phyloP scores from a whole-genome alignment of 2,888 invertebrate genomes.

The Temnothorax unifasciatus region DNA sequence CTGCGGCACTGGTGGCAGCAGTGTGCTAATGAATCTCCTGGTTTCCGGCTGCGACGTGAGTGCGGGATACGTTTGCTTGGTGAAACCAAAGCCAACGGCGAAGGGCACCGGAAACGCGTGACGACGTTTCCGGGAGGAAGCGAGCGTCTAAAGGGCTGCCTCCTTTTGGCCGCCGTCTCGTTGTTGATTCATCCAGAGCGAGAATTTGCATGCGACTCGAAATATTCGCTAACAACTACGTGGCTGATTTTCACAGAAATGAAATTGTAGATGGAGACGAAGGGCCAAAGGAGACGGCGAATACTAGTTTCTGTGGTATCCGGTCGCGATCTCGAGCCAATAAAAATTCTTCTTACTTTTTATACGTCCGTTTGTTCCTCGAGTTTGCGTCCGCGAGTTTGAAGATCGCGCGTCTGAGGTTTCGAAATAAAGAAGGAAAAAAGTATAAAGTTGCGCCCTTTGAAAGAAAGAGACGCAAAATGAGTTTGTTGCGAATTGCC shows the following conservation, averaged over 20 bases:
- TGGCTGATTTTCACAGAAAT: not conserved
- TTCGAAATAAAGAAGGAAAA: not conserved
- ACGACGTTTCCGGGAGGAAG: slow-evolving; percentile 57
- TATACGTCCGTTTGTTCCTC: slow-evolving; percentile 26
- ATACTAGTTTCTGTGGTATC: slow-evolving; percentile 1
- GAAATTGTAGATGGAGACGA: not conserved
- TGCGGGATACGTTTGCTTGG: slow-evolving; percentile 96
- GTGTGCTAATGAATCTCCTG: slow-evolving; percentile 97
- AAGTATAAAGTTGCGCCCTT: not conserved
- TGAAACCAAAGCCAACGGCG: slow-evolving; percentile 85
- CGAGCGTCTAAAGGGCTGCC: not conserved
- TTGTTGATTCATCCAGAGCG: not conserved
- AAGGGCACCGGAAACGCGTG: slow-evolving; percentile 83
- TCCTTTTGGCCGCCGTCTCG: slow-evolving; percentile 7
- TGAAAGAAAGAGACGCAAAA: not conserved
- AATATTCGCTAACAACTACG: not conserved
- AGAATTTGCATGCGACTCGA: not conserved
- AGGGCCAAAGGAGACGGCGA: not conserved
- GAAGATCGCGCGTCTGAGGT: not conserved
- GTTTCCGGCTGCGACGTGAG: slow-evolving; percentile 98
- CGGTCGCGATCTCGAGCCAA: not conserved
- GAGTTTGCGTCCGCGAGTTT: not conserved
- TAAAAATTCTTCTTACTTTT: slow-evolving; percentile 35
- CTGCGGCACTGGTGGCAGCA: slow-evolving; percentile 88
- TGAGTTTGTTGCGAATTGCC: slow-evolving; percentile 24